A percentile compares a stretch with the other conserved stretches of the same genome.
Conservation (phyloP, 2,797 vertebrate species). For the Enteromius thamalakanensis region DNA sequence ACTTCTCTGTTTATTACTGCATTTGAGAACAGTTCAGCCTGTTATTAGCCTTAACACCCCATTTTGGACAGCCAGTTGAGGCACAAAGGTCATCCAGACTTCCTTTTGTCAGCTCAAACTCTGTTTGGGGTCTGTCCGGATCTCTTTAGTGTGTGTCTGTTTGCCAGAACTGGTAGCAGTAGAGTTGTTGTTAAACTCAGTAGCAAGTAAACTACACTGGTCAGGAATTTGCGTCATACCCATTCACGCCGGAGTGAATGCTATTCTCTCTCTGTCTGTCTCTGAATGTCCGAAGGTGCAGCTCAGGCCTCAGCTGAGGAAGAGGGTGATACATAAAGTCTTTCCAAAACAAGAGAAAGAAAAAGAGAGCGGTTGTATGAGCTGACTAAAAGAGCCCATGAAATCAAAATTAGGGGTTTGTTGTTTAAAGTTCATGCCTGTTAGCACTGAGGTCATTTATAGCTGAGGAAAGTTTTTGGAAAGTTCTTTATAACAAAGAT, state of each 20-base stretch:
- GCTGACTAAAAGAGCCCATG: neutral
- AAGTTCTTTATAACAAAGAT: too few relatives aligned
- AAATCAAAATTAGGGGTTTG: neutral
- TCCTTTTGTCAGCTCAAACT: conserved; percentile 30
- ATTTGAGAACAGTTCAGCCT: conserved; percentile 8
- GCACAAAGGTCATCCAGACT: conserved; percentile 33
- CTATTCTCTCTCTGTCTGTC: conserved; percentile 31
- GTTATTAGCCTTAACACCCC: conserved; percentile 7
- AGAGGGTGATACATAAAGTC: conserved; percentile 9
- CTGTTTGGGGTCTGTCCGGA: conserved; percentile 28
- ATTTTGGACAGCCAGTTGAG: conserved; percentile 21
- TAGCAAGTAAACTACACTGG: conserved; percentile 41
- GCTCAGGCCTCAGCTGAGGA: conserved; percentile 22
- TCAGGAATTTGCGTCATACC: conserved; percentile 61
- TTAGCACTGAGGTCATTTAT: neutral
- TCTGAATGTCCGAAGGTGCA: conserved; percentile 10
- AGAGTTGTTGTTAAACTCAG: conserved; percentile 53
- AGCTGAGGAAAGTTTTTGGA: neutral
- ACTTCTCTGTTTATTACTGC: neutral
- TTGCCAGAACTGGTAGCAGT: conserved; percentile 48
- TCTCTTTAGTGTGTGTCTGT: conserved; percentile 66
- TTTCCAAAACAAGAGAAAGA: conserved; percentile 25
- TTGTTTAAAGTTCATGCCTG: neutral
- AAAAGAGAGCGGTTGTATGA: neutral
- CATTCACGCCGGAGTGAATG: conserved; percentile 58